A percentile compares a stretch with the other conserved stretches of the same genome.
These are phyloP conservation scores for Abrostola triplasia DNA, from an alignment of 2,888 invertebrate genomes.

Conservation along the genomic window DNA sequence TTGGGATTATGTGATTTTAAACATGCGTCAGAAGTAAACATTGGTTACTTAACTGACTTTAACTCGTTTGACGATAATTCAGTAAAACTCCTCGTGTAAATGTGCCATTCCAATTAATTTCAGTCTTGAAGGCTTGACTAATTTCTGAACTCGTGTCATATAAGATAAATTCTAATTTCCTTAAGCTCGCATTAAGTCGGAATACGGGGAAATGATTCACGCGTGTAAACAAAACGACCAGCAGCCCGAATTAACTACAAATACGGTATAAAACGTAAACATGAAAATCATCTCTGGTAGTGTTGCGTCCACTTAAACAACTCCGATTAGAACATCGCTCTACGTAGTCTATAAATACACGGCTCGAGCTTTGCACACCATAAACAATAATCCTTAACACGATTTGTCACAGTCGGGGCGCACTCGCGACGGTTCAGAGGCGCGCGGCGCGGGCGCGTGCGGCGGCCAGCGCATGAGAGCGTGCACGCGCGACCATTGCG, in stretches of 20 bases:
- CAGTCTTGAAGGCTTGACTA: slow-evolving; percentile 39
- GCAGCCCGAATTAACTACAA: slow-evolving; percentile 74
- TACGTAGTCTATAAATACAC: slow-evolving; percentile 73
- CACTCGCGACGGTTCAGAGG: slow-evolving; percentile 57
- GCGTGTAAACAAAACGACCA: slow-evolving; percentile 78
- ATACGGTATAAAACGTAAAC: slow-evolving; percentile 78
- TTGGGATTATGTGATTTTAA: slow-evolving; percentile 40
- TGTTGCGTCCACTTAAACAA: slow-evolving; percentile 73
- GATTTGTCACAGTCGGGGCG: slow-evolving; percentile 74
- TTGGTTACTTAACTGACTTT: slow-evolving; percentile 39
- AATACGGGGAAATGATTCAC: slow-evolving; percentile 75
- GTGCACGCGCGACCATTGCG: slow-evolving; percentile 84
- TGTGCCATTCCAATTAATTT: slow-evolving; percentile 39
- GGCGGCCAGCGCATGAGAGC: slow-evolving; percentile 66
- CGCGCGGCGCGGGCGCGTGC: slow-evolving; percentile 70
- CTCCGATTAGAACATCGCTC: slow-evolving; percentile 68
- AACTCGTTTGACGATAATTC: slow-evolving; percentile 33
- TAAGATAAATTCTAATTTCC: slow-evolving; percentile 61
- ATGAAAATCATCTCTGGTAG: slow-evolving; percentile 67
- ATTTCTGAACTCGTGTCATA: slow-evolving; percentile 49
- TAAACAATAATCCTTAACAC: slow-evolving; percentile 78
- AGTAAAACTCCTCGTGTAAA: slow-evolving; percentile 26
- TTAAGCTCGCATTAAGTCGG: slow-evolving; percentile 70
- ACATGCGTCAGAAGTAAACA: slow-evolving; percentile 45
- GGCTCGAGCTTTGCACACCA: slow-evolving; percentile 73